These are phyloP conservation scores for Agelaius tricolor DNA, from an alignment of 2,113 vertebrate species.

Conservation along the genomic window DNA sequence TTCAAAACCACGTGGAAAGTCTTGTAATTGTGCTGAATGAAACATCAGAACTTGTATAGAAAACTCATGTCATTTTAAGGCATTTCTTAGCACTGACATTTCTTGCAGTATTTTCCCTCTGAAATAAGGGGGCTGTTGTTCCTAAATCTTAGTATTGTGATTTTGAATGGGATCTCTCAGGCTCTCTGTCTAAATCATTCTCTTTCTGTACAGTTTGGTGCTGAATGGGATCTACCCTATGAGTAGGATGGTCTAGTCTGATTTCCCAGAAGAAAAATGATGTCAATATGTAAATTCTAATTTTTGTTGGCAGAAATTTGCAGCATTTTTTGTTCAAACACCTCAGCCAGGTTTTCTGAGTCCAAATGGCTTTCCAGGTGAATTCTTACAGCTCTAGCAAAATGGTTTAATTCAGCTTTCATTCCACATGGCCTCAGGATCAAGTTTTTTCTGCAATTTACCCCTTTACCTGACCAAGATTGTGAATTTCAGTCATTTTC, in stretches of 20 bases:
- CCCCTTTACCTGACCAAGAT: not conserved
- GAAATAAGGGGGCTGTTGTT: not conserved
- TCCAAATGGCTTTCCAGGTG: not conserved
- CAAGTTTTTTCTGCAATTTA: not conserved
- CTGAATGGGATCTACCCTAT: not conserved
- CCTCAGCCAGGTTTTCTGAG: not conserved
- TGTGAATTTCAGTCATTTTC: not conserved
- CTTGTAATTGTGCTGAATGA: not conserved
- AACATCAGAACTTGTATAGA: not conserved
- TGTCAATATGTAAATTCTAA: not conserved
- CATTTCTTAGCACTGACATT: not conserved
- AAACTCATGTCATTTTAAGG: not conserved
- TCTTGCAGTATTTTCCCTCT: not conserved
- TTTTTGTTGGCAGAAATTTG: not conserved
- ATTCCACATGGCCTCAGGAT: not conserved
- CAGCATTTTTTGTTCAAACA: not conserved
- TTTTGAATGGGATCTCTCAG: not conserved
- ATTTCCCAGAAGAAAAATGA: not conserved
- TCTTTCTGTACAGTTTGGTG: not conserved
- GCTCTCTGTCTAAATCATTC: not conserved
- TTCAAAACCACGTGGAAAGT: not conserved
- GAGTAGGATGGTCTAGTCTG: not conserved
- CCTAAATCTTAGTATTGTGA: not conserved
- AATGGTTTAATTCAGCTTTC: not conserved
- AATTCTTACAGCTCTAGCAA: not conserved